Conservation (phyloP, 37 sponge, comb jelly and placozoan genomes). For the Aphrocallistes beatrix region DNA sequence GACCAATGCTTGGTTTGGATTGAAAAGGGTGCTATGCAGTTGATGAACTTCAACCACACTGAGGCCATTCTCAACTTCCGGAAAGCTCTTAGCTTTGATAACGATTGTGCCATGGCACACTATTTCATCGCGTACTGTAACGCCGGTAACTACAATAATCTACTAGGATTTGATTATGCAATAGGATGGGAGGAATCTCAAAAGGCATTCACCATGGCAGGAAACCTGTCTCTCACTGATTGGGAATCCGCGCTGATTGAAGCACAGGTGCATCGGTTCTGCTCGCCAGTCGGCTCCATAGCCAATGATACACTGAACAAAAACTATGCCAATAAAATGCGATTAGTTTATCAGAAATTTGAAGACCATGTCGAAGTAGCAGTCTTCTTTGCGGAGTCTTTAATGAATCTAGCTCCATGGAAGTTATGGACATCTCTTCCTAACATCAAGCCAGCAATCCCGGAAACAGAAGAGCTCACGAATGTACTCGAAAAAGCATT, state of each 20-base stretch:
- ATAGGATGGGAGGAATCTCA: constrained; percentile 31
- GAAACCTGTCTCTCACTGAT: not conserved
- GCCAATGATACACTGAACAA: not conserved
- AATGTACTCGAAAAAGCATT: constrained; percentile 34
- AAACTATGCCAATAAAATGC: constrained; percentile 39
- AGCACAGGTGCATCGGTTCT: constrained; percentile 32
- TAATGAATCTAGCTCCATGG: constrained; percentile 61
- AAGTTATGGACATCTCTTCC: constrained; percentile 35
- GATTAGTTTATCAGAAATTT: constrained; percentile 41
- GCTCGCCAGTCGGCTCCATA: constrained; percentile 24
- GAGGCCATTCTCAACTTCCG: constrained; percentile 39
- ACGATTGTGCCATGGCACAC: constrained; percentile 42
- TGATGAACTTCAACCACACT: constrained; percentile 38
- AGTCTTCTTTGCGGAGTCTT: constrained; percentile 47
- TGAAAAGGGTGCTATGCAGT: constrained; percentile 21
- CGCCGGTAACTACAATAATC: constrained; percentile 48
- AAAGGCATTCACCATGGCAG: constrained; percentile 23
- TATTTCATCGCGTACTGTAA: constrained; percentile 46
- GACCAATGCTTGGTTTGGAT: constrained; percentile 31
- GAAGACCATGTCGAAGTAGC: constrained; percentile 37
- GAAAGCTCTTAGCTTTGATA: constrained; percentile 21
- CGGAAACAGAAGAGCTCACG: constrained; percentile 43
- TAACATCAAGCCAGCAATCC: constrained; percentile 31
- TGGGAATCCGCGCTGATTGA: constrained; percentile 44
- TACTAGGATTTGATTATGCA: constrained; percentile 30